A percentile compares a stretch with the other conserved stretches of the same genome.
phyloP scores from a whole-genome alignment of 2,797 vertebrate genomes.

The Trematomus bernacchii region DNA sequence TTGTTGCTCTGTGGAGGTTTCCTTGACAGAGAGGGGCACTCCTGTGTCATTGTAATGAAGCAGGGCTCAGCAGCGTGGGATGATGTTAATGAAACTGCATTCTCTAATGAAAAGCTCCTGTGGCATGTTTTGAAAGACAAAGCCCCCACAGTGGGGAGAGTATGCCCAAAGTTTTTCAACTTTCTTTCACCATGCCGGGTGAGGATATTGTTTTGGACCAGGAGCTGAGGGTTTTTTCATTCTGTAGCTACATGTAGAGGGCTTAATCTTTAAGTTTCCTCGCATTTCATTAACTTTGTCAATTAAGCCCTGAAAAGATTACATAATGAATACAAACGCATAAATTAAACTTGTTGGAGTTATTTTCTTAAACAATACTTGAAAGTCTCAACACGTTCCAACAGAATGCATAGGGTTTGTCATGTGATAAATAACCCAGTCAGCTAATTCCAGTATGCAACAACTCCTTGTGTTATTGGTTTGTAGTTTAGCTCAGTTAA shows the following conservation, averaged over 20 bases:
- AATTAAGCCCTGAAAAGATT: constrained; percentile 57
- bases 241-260: constrained; percentile 52
- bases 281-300: constrained; percentile 70
- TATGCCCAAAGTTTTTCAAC: constrained; percentile 61
- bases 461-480: constrained; percentile 26
- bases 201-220: constrained; percentile 69
- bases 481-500: constrained; percentile 43
- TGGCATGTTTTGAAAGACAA: constrained; percentile 82
- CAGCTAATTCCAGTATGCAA: constrained; percentile 34
- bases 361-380: constrained; percentile 36
- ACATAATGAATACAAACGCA: constrained; percentile 58
- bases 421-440: constrained; percentile 37
- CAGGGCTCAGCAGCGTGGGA: constrained; percentile 77
- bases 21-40: constrained; percentile 79
- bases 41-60: constrained; percentile 85
- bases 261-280: constrained; percentile 51
- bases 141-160: constrained; percentile 74
- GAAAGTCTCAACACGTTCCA: constrained; percentile 8
- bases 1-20: constrained; percentile 76
- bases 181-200: constrained; percentile 67
- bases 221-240: constrained; percentile 27
- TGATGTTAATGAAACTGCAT: constrained; percentile 86
- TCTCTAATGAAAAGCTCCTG: constrained; percentile 83
- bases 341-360: constrained; percentile 19
- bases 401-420: constrained; percentile 18